Conservation (phyloP, 2,113 vertebrate genomes). For the Taxidea taxus region DNA sequence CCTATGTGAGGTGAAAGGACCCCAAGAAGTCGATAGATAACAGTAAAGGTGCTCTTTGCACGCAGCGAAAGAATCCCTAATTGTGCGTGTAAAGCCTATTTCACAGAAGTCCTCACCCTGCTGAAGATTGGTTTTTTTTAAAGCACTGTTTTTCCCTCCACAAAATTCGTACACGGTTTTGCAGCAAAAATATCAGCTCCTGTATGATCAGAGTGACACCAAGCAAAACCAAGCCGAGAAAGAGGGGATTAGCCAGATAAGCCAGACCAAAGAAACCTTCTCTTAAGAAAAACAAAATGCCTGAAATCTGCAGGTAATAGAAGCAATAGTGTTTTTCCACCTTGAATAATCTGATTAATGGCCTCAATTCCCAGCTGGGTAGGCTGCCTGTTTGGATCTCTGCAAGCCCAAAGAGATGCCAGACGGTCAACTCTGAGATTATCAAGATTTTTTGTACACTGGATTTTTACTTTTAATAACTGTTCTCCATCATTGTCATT, state of each 20-base stretch:
- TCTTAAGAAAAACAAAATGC: constrained; percentile 41
- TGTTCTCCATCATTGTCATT: background rate
- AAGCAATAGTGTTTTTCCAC: background rate
- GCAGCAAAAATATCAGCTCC: constrained; percentile 39
- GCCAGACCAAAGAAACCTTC: background rate
- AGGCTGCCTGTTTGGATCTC: background rate
- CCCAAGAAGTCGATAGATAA: background rate
- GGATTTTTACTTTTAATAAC: constrained; percentile 48
- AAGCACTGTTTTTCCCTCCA: background rate
- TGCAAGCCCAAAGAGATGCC: background rate
- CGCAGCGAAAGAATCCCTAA: rapidly evolving
- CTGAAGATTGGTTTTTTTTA: background rate
- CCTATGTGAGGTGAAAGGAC: background rate
- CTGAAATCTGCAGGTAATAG: constrained; percentile 33
- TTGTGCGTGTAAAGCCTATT: rapidly evolving
- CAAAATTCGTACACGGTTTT: background rate
- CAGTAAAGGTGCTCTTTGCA: constrained; percentile 22
- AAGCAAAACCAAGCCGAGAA: constrained; percentile 38
- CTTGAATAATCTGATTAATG: constrained; percentile 46
- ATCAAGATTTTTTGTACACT: background rate
- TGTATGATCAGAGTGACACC: constrained; percentile 26
- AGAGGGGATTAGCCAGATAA: constrained; percentile 29
- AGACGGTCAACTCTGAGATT: background rate
- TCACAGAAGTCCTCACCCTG: background rate
- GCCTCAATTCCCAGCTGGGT: background rate